phyloP scores from a whole-genome alignment of 1,140 invertebrate genomes.

The Plutomurus gul region DNA sequence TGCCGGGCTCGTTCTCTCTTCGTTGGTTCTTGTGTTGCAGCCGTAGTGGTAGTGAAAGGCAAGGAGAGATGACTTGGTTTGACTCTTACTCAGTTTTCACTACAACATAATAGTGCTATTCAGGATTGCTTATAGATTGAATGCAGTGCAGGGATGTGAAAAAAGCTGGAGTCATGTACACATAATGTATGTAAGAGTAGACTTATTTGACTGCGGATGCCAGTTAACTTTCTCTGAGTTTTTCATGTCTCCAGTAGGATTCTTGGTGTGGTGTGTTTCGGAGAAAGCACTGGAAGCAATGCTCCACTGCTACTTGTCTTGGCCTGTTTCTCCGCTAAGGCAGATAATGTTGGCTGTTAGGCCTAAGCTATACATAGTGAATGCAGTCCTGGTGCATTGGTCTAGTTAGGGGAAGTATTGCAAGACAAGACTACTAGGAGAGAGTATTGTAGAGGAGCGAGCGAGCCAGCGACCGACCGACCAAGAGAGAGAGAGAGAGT shows the following conservation, averaged over 20 bases:
- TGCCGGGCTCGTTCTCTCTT: background rate
- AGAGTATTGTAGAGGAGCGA: too few species aligned
- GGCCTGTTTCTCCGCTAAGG: background rate
- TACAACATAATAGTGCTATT: background rate
- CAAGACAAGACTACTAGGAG: too few species aligned
- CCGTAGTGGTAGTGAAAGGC: background rate
- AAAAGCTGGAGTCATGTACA: background rate
- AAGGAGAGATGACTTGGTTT: background rate
- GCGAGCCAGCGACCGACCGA: too few species aligned
- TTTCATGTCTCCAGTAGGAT: background rate
- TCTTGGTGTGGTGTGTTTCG: background rate
- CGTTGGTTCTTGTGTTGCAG: too few species aligned
- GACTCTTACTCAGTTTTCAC: background rate
- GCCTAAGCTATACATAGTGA: background rate
- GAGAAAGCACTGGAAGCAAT: background rate
- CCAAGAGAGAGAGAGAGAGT: too few species aligned
- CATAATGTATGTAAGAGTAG: background rate
- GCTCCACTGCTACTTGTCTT: slow-evolving; percentile 5
- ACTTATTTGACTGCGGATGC: slow-evolving; percentile 1
- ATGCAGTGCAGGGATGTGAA: background rate
- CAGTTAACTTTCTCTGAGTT: slow-evolving; percentile 12
- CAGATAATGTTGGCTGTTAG: background rate
- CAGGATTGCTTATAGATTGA: background rate
- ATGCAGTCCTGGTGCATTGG: background rate
- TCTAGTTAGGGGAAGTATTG: background rate